Evolutionary conservation across 23 tunicate species (phyloP), one percentile per base, ranked within the genome.

Genomic region (Trididemnum miniatum): DNA sequence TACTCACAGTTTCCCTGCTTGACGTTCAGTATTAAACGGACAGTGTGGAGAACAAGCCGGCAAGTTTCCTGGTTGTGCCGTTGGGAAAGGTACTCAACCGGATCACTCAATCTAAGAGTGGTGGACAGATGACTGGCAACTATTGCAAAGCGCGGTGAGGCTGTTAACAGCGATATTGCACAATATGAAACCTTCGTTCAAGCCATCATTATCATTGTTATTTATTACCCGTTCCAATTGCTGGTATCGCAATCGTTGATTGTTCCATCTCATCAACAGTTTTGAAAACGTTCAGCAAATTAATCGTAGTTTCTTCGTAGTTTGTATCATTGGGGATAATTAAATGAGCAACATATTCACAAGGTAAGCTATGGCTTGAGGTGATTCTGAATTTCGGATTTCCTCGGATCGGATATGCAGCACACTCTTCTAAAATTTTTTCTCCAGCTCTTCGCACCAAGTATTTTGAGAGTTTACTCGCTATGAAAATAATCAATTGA

Each of bases 151-250:
- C n/a, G n/a, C n/a, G n/a, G n/a, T n/a, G n/a, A n/a, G n/a, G n/a
- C n/a, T n/a, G n/a, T n/a, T n/a, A n/a, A n/a, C n/a, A n/a, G n/a
- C n/a, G n/a, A n/a, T n/a, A n/a, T n/a, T n/a, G n/a, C n/a, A n/a
- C n/a, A n/a, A n/a, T n/a, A n/a, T n/a, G n/a, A n/a, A n/a, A n/a
- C n/a, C n/a, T n/a, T n/a, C n/a, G n/a, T n/a, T n/a, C n/a, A n/a
- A n/a, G n/a, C n/a, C n/a, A n/a, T n/a, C n/a, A n/a, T n/a, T n/a
- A n/a, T n/a, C n/a, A n/a, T n/a, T n/a, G n/a, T 44, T 44, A 67
- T 4, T 67, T 32, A 37, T 31, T 30, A 67, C 75, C 75, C 32
- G 75, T 67, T 9, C 75, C 75, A 67, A 67, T 67, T 2, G 75
- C 75, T 12, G 75, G 75, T 7, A 67, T 12, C 4, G 75, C 75